Evolutionary conservation across 2,888 invertebrate species (phyloP), one percentile per base, ranked within the genome.

Genomic region (Mylabris sibirica): DNA sequence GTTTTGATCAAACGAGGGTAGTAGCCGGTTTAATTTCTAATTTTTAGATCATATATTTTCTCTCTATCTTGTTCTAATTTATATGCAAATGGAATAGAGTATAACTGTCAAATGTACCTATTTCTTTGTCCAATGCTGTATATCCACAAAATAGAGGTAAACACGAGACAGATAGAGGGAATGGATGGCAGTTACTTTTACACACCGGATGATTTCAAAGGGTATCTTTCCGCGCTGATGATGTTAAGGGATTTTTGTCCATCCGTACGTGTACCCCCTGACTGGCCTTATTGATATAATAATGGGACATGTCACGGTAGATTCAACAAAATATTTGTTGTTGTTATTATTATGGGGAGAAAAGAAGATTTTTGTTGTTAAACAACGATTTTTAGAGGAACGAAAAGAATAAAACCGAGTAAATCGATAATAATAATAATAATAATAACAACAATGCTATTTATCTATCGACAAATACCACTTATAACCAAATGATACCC

Each of bases 161-260:
- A 24, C 24, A 44, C 26, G 63, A 63, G 49, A 49, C 20, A 1
- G 49, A 22, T 53, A 53, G 20, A 74, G 72, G 71, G 72, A 71
- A 62, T 30, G 65, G 72, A 68, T 70, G 72, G 69, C 74, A 75
- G 78, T 77, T 78, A 78, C 77, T 79, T 79, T 79, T 76, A 77
- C 79, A 77, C 78, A 73, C 76, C 77, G 81, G 71, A 73, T 73
- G 75, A 72, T 76, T 73, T 77, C 74, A 79, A 81, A 80, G 75
- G 78, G 76, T 77, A 74, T 77, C 75, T 77, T 78, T 78, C 75
- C 76, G 78, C 78, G 74, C 73, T 76, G 70, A 69, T 75, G 57
- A 24, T 57, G 57, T 57, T 57, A 24, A 57, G 57, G 57, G 57
- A 57, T 57, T 57, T 57, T 8, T 57, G 57, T 5, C 57, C 24